These are phyloP conservation scores for Lepidonotus clava DNA, from an alignment of 2,888 invertebrate genomes.

Conservation along the genomic window DNA sequence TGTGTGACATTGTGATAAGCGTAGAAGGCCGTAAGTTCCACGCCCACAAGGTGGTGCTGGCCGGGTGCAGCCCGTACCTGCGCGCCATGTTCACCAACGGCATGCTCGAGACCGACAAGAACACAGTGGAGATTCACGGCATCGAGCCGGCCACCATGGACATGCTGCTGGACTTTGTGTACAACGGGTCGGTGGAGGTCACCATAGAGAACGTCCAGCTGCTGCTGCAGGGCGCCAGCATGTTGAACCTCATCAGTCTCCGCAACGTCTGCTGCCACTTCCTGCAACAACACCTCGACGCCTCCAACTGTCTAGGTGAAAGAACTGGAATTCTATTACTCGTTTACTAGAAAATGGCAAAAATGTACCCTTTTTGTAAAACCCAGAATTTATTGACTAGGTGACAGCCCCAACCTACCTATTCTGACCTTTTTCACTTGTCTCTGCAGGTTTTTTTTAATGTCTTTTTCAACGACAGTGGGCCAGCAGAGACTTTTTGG, in stretches of 20 bases:
- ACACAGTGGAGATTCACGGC: constrained; percentile 75
- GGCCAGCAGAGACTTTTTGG: too few species aligned
- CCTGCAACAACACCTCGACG: constrained; percentile 75
- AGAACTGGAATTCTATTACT: too few species aligned
- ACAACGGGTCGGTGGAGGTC: constrained; percentile 75
- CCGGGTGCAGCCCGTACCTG: constrained; percentile 77
- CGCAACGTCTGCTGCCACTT: constrained; percentile 76
- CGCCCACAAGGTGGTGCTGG: constrained; percentile 77
- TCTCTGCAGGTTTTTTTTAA: too few species aligned
- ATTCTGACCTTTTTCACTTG: too few species aligned
- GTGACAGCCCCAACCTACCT: too few species aligned
- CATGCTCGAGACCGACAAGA: constrained; percentile 75
- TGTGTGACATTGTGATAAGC: constrained; percentile 76
- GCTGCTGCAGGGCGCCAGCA: constrained; percentile 76
- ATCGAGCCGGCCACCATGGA: constrained; percentile 76
- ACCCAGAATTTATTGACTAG: too few species aligned
- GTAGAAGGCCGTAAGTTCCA: constrained; percentile 74
- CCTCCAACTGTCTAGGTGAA: constrained; percentile 77
- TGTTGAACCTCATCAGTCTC: constrained; percentile 73
- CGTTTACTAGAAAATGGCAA: too few species aligned
- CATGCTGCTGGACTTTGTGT: constrained; percentile 77
- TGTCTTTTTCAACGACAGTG: too few species aligned
- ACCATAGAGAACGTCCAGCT: constrained; percentile 77
- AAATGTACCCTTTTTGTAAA: too few species aligned
- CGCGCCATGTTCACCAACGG: constrained; percentile 80